Base-by-base conservation (phyloP, 2,888 invertebrate species). In the Linyphia triangularis region DNA sequence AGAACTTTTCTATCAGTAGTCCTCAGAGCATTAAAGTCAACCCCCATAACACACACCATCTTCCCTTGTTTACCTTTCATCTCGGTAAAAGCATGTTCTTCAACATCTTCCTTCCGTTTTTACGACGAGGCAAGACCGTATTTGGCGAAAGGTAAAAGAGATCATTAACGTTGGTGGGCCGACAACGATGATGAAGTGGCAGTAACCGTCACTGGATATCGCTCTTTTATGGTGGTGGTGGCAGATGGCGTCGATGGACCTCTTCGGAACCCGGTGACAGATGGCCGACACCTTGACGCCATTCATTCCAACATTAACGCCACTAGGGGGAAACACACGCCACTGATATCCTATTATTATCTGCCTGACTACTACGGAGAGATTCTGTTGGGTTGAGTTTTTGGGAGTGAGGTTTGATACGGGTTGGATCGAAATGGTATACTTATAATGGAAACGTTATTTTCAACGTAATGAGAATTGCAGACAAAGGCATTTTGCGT, bases 201-300 rank as follows among this genome's bases (percentile, higher is more conserved):
- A 28, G 72, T 82, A 82, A 82, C 70, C 61, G 72, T 72, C 72
- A 26, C 61, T 43, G 43, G 72, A 82, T 70, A 82, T 82, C 82
- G 82, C 72, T 72, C 82, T 82, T 82, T 82, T 82, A 82, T 72
- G 82, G 82, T 26, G 26, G 72, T 7, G 69, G 57, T 57, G 81
- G 57, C 82, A 82, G 82, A 40, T 82, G 82, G 40, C 63, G 82
- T 33, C 33, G 82, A 82, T 63, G 82, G 72, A 61, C 72, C 70
- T 72, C 70, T 19, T 28, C 43, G 61, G 70, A 59, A n/a, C 40
- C 72, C 22, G 26, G 28, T 72, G 72, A 72, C 59, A 72, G 72
- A 72, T 72, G 43, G 72, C 82, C 72, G 28, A 69, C 61, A 26
- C 67, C 57, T 22, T 69, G 19, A 30, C 69, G 51, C 24, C 78